Evolutionary conservation across 2,797 vertebrate genomes (phyloP).

Genomic region (Salmo trutta): DNA sequence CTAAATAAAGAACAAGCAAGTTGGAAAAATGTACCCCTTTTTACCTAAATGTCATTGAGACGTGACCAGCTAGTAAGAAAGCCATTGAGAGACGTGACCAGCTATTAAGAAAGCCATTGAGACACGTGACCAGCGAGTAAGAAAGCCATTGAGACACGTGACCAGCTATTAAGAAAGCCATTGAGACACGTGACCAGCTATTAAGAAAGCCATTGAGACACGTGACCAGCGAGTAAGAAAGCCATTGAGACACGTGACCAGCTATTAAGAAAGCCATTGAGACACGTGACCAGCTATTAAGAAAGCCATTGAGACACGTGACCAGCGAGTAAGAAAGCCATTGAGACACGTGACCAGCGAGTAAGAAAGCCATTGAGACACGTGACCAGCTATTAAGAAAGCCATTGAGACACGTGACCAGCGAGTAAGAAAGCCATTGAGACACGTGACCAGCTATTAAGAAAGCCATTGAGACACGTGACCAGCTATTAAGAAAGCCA

Average conservation of each 20-base stretch:
- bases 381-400: too few species aligned
- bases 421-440: too few species aligned
- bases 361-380: too few species aligned
- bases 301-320: background rate
- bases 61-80: background rate
- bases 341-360: too few species aligned
- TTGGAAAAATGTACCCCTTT: background rate
- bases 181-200: too few species aligned
- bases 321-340: too few species aligned
- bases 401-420: too few species aligned
- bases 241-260: background rate
- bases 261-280: background rate
- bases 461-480: too few species aligned
- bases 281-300: background rate
- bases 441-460: too few species aligned
- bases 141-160: background rate
- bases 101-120: background rate
- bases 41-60: background rate
- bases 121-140: background rate
- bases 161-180: conserved; percentile 4
- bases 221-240: background rate
- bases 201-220: background rate
- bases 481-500: too few species aligned
- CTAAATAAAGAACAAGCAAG: background rate
- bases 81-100: too few species aligned